A percentile compares a stretch with the other conserved stretches of the same genome.
Conservation (phyloP, 2,888 invertebrate genomes). For the Mesopsocus fuscifrons region DNA sequence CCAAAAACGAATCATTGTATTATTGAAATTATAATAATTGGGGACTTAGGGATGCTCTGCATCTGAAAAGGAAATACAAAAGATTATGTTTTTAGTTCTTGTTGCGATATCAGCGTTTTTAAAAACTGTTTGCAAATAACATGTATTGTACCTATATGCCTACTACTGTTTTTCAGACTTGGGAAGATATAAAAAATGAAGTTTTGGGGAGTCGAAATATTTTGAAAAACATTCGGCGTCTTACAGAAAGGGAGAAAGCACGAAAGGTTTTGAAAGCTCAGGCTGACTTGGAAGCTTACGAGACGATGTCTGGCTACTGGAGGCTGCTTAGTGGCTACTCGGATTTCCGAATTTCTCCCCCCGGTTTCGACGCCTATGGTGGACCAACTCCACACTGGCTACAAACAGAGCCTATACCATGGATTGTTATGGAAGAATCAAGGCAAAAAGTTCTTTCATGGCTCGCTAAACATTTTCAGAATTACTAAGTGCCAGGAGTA, state of each 20-base stretch:
- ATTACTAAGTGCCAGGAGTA: too few relatives aligned
- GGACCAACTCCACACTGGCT: conserved; percentile 14
- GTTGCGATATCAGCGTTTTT: too few relatives aligned
- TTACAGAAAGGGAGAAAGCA: neutral
- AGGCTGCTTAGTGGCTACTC: conserved; percentile 15
- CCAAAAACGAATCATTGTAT: too few relatives aligned
- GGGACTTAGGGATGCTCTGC: too few relatives aligned
- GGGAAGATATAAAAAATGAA: conserved; percentile 7
- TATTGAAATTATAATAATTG: neutral
- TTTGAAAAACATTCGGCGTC: neutral
- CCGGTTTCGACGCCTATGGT: conserved; percentile 14
- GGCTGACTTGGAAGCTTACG: conserved; percentile 11
- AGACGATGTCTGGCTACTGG: conserved; percentile 15
- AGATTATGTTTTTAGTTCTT: too few relatives aligned
- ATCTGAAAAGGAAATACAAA: too few relatives aligned
- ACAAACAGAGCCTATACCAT: conserved; percentile 14
- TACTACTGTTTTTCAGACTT: neutral
- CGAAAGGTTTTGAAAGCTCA: neutral
- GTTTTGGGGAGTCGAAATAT: neutral
- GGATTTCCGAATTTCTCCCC: conserved; percentile 14
- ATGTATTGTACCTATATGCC: too few relatives aligned
- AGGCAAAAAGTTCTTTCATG: conserved; percentile 15
- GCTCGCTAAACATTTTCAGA: conserved; percentile 13
- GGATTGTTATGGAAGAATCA: conserved; percentile 14
- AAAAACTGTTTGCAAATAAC: too few relatives aligned